These are phyloP conservation scores for Lasioglossum albipes DNA, from an alignment of 1,140 invertebrate species.

Conservation along the genomic window DNA sequence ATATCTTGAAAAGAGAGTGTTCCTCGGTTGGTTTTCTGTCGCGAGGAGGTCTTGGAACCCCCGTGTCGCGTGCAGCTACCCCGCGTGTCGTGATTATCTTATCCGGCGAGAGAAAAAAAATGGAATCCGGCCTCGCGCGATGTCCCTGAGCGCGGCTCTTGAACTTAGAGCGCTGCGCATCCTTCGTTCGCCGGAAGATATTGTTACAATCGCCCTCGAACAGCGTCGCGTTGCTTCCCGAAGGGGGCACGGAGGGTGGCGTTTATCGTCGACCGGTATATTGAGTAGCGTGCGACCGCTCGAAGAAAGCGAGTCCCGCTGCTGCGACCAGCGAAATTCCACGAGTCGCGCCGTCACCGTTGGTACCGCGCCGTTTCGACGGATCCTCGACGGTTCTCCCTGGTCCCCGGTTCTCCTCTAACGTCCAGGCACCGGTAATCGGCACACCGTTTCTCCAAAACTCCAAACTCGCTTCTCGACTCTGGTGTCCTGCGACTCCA, in stretches of 20 bases:
- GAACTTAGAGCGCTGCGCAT: constrained; percentile 75
- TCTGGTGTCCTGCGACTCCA: too few relatives aligned
- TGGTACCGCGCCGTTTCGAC: constrained; percentile 39
- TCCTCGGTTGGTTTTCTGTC: background rate
- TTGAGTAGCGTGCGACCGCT: constrained; percentile 79
- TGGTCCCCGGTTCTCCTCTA: background rate
- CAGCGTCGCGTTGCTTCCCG: constrained; percentile 59
- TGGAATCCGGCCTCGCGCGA: constrained; percentile 66
- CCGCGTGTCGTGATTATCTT: constrained; percentile 63
- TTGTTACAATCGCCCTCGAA: constrained; percentile 77
- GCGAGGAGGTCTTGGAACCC: background rate
- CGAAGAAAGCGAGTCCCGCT: constrained; percentile 63
- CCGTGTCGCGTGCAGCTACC: constrained; percentile 33
- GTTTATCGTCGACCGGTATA: constrained; percentile 75
- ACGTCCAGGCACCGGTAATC: background rate
- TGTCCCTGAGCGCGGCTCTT: constrained; percentile 79
- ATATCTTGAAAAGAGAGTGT: background rate
- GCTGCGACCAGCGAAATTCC: constrained; percentile 72
- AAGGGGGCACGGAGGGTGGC: constrained; percentile 43
- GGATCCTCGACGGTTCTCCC: constrained; percentile 4
- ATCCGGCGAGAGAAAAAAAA: constrained; percentile 67
- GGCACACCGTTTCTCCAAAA: background rate
- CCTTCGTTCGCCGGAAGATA: constrained; percentile 73
- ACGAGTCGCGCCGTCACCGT: constrained; percentile 27
- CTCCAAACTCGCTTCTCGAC: background rate